Percentiles rank a stretch among this genome's conserved stretches.
phyloP scores from a whole-genome alignment of 2,888 invertebrate species.

The Pheosia gnoma region DNA sequence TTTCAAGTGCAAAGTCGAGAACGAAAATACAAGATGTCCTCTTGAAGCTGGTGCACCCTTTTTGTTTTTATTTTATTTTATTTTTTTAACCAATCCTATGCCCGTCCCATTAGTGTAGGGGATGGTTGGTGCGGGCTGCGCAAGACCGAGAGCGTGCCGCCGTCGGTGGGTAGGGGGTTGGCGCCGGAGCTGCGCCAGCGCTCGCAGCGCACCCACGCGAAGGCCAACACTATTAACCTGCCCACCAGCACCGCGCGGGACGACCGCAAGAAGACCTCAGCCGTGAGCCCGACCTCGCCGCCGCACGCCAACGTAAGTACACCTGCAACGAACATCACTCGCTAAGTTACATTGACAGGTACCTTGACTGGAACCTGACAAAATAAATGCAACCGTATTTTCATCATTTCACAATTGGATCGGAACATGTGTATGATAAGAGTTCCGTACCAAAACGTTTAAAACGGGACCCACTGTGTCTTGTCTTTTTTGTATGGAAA shows the following conservation, averaged over 20 bases:
- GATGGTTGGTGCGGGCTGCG: slow-evolving; percentile 73
- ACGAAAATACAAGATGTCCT: slow-evolving; percentile 10
- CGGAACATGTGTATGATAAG: no score
- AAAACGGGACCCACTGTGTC: no score
- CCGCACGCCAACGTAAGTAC: slow-evolving; percentile 74
- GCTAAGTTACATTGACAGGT: no score
- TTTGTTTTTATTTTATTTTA: slow-evolving; percentile 56
- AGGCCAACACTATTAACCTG: slow-evolving; percentile 85
- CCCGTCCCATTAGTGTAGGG: slow-evolving; percentile 67
- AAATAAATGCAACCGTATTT: no score
- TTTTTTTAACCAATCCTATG: slow-evolving; percentile 54
- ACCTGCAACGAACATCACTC: background rate
- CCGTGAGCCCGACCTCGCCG: slow-evolving; percentile 71
- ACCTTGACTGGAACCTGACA: no score
- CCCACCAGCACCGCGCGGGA: slow-evolving; percentile 74
- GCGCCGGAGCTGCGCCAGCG: slow-evolving; percentile 66
- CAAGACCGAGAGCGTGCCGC: slow-evolving; percentile 76
- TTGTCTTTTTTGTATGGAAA: no score
- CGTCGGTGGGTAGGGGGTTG: slow-evolving; percentile 64
- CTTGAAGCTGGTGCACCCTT: slow-evolving; percentile 59
- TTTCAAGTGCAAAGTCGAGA: slow-evolving; percentile 24
- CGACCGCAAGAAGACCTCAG: slow-evolving; percentile 61
- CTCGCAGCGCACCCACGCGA: slow-evolving; percentile 73
- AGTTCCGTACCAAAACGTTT: no score
- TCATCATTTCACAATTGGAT: no score